These are phyloP conservation scores for Piscicola geometra DNA, from an alignment of 2,888 invertebrate species.

Conservation along the genomic window DNA sequence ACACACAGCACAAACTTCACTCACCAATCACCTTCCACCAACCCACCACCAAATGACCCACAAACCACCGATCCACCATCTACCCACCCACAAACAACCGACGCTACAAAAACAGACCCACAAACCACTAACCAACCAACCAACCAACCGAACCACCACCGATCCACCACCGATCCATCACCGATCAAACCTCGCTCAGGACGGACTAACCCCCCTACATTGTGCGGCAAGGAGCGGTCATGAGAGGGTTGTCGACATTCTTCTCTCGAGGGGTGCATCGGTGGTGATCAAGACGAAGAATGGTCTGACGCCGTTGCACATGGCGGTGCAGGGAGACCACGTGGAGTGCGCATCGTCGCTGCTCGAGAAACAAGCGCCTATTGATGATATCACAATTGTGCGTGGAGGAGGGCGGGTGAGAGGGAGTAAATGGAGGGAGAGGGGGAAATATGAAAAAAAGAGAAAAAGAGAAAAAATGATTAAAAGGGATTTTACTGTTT, in stretches of 20 bases:
- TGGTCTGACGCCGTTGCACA: slow-evolving; percentile 94
- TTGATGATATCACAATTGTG: slow-evolving; percentile 67
- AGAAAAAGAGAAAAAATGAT: too few species aligned
- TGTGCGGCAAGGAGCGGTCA: slow-evolving; percentile 76
- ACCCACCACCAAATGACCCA: neutral
- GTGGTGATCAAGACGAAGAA: slow-evolving; percentile 98
- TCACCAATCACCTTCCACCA: neutral
- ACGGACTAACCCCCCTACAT: slow-evolving; percentile 43
- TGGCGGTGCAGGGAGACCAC: slow-evolving; percentile 99
- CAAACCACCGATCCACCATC: neutral
- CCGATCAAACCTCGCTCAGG: slow-evolving; percentile 23
- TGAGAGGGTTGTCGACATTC: slow-evolving; percentile 85
- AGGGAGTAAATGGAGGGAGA: neutral
- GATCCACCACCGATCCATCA: neutral
- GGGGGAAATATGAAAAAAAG: too few species aligned
- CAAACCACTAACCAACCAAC: too few species aligned
- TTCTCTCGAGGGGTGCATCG: slow-evolving; percentile 92
- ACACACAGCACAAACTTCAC: too few species aligned
- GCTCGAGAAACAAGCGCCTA: slow-evolving; percentile 86
- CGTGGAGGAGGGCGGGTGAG: neutral
- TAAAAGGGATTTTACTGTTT: too few species aligned
- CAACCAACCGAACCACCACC: too few species aligned
- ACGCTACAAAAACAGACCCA: neutral
- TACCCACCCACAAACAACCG: neutral
- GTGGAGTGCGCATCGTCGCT: slow-evolving; percentile 90